phyloP scores from a whole-genome alignment of 2,113 vertebrate species.

The Copsychus sechellarum region DNA sequence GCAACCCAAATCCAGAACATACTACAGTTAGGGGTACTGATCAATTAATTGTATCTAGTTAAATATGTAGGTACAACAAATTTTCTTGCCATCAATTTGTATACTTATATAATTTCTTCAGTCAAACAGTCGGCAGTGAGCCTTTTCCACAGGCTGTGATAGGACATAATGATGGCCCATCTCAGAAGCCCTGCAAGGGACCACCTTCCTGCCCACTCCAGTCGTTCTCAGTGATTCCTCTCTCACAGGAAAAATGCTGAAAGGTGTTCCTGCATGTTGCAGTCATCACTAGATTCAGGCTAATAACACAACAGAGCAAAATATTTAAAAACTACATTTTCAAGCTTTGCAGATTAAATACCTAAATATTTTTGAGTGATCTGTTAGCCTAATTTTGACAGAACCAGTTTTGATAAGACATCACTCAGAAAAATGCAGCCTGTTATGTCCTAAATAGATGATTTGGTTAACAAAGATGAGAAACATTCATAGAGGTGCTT shows the following conservation, averaged over 20 bases:
- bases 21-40: background rate
- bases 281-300: background rate
- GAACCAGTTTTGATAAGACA: background rate
- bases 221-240: background rate
- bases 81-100: background rate
- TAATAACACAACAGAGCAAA: background rate
- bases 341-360: background rate
- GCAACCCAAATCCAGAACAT: background rate
- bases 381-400: background rate
- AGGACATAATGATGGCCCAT: background rate
- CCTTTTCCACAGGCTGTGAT: background rate
- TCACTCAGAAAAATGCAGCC: background rate
- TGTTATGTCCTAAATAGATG: background rate
- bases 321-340: background rate
- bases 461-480: background rate
- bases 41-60: background rate
- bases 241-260: background rate
- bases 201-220: background rate
- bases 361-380: background rate
- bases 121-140: background rate
- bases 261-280: background rate
- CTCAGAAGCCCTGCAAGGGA: background rate
- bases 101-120: background rate
- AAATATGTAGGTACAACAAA: background rate
- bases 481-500: background rate